Evolutionary conservation across 2,797 vertebrate genomes (phyloP).

Genomic region (Urosaurus nigricauda): DNA sequence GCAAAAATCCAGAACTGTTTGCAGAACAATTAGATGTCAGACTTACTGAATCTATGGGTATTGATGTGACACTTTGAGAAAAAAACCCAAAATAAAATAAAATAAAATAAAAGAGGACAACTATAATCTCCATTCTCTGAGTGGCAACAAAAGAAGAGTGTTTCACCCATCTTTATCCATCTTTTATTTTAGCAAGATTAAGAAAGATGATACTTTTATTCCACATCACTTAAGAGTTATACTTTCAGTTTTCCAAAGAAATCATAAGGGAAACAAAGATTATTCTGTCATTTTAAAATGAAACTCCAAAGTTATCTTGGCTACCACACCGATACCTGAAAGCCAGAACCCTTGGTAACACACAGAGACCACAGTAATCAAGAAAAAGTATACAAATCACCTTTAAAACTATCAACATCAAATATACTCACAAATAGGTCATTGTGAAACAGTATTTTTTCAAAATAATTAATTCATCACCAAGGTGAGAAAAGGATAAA

Average conservation of each 20-base stretch:
- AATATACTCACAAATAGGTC: neutral
- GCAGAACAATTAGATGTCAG: conserved; percentile 34
- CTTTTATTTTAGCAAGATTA: neutral
- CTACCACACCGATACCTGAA: neutral
- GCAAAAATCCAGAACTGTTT: conserved; percentile 34
- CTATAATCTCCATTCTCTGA: neutral
- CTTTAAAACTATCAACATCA: neutral
- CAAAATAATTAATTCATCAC: neutral
- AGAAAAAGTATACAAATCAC: neutral
- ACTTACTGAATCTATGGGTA: conserved; percentile 18
- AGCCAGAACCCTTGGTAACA: neutral
- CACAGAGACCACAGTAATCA: neutral
- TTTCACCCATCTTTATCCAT: neutral
- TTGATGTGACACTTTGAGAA: conserved; percentile 1
- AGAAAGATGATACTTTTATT: neutral
- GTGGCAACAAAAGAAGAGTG: neutral
- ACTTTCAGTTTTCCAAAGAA: neutral
- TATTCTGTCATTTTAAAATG: neutral
- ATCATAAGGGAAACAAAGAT: neutral
- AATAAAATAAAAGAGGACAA: neutral
- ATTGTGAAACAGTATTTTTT: neutral
- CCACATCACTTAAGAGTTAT: neutral
- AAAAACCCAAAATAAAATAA: too few species aligned
- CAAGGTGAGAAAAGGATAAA: neutral
- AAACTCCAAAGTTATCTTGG: neutral